Conservation (phyloP, 2,888 invertebrate species). For the Leuctra nigra region DNA sequence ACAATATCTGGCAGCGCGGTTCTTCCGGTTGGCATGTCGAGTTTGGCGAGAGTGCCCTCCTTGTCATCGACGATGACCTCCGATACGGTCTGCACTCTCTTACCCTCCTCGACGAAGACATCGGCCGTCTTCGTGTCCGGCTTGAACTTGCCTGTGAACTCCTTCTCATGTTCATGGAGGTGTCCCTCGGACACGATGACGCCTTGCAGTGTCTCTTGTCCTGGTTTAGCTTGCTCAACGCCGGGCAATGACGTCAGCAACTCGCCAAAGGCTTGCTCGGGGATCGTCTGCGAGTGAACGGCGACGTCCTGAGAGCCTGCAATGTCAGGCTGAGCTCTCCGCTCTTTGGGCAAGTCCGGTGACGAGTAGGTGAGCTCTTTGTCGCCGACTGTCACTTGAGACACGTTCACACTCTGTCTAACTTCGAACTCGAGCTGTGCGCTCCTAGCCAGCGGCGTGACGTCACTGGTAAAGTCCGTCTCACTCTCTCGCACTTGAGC, state of each 20-base stretch:
- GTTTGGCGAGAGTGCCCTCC: constrained; percentile 34
- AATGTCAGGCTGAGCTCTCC: constrained; percentile 39
- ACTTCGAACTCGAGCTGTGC: constrained; percentile 42
- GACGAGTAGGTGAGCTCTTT: constrained; percentile 36
- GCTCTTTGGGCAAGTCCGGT: constrained; percentile 36
- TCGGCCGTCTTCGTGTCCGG: constrained; percentile 41
- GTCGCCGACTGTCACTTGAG: constrained; percentile 47
- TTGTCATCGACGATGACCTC: constrained; percentile 39
- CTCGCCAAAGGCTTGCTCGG: constrained; percentile 18
- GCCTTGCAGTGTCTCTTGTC: constrained; percentile 33
- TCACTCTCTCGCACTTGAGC: constrained; percentile 42
- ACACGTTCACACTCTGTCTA: constrained; percentile 38
- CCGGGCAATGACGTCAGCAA: constrained; percentile 30
- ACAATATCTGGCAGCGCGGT: constrained; percentile 31
- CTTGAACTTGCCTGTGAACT: constrained; percentile 37
- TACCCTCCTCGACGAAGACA: constrained; percentile 38
- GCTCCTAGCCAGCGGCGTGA: constrained; percentile 37
- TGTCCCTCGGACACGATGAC: constrained; percentile 35
- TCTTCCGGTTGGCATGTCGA: constrained; percentile 22
- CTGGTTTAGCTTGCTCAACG: constrained; percentile 32
- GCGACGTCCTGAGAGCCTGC: constrained; percentile 29
- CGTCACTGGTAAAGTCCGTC: constrained; percentile 39
- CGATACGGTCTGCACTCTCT: constrained; percentile 33
- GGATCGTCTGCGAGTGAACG: constrained; percentile 22
- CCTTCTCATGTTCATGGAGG: constrained; percentile 36